Base-by-base conservation (phyloP, 2,888 invertebrate species). In the Thelaira solivaga region DNA sequence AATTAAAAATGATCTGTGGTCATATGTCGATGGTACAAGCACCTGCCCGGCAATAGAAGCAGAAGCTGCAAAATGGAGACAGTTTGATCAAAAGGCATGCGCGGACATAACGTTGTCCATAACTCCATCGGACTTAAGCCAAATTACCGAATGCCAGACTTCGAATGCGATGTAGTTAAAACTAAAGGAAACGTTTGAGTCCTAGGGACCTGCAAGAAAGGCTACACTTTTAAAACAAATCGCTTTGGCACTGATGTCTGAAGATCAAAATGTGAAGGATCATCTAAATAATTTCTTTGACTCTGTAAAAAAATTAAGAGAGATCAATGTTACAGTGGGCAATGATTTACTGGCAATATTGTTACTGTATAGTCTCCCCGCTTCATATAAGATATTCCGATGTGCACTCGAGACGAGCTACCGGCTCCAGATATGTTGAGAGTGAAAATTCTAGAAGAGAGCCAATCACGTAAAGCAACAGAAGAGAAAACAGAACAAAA, bases 151-250 rank as follows among this genome's bases (percentile, higher is more conserved):
- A 16, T 88, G 85, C 68, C 11, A 7, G 4, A 81, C 73, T 24
- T 82, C 88, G 1, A 82, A 82, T 5, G 83, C 85, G 11, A 80
- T 88, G 18, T 89, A 88, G 89, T 13, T 78, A 2, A 88, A 83
- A 71, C 80, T 89, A 18, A 72, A 86, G 53, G 29, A 49, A 2
- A 86, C 86, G 16, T 87, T 86, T 55, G 83, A 86, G 77, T 88
- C 87, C n/a, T 83, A 82, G 45, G 88, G 87, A 4, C 87, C 87
- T 0, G 87, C 88, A 1, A 76, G 86, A 36, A 89, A 89, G 71
- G 88, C 88, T 0, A 87, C 85, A 3, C 73, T 89, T 4, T 71
- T 89, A 11, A 89, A 89, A 57, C 81, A 84, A 36, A 76, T 89
- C 3, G 83, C 84, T 3, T 64, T 87, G 4, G 83, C 83, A 7